Percentiles rank a stretch among this genome's conserved stretches.
Conservation (phyloP, 2,888 invertebrate species). For the Seira musarum region DNA sequence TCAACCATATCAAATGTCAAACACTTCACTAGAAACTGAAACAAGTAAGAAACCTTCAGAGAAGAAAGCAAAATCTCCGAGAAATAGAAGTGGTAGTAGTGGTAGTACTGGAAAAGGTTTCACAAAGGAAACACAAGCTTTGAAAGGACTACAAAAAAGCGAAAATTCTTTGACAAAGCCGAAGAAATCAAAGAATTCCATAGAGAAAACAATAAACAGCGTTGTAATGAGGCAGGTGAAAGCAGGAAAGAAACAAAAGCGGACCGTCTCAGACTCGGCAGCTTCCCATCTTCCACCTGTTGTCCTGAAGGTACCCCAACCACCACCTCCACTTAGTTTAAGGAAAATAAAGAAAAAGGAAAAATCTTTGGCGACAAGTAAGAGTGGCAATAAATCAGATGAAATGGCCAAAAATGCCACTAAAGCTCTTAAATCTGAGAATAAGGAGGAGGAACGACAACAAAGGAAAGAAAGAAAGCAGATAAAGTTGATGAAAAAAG, state of each 20-base stretch:
- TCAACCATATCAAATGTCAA: conserved; percentile 8
- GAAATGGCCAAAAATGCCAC: neutral
- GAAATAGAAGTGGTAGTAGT: neutral
- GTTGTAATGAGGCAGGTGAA: conserved; percentile 31
- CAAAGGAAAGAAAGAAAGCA: neutral
- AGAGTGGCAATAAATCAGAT: conserved; percentile 21
- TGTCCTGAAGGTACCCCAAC: conserved; percentile 64
- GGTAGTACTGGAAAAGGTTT: neutral
- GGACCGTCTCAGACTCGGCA: conserved; percentile 38
- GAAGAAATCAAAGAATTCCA: neutral
- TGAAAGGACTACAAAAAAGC: conserved; percentile 7
- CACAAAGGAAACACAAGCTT: too few species aligned
- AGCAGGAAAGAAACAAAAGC: conserved; percentile 47
- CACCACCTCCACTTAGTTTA: neutral
- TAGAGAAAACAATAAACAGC: conserved; percentile 41
- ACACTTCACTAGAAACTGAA: neutral
- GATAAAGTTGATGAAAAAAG: neutral
- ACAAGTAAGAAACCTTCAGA: neutral
- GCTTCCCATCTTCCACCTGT: conserved; percentile 33
- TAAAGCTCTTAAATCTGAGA: conserved; percentile 19
- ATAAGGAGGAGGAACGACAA: neutral
- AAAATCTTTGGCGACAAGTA: neutral
- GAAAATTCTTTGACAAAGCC: neutral
- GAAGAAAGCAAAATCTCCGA: neutral
- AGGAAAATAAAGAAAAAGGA: conserved; percentile 20